Evolutionary conservation across 2,888 invertebrate genomes (phyloP).

Genomic region (Chrysina gloriosa): DNA sequence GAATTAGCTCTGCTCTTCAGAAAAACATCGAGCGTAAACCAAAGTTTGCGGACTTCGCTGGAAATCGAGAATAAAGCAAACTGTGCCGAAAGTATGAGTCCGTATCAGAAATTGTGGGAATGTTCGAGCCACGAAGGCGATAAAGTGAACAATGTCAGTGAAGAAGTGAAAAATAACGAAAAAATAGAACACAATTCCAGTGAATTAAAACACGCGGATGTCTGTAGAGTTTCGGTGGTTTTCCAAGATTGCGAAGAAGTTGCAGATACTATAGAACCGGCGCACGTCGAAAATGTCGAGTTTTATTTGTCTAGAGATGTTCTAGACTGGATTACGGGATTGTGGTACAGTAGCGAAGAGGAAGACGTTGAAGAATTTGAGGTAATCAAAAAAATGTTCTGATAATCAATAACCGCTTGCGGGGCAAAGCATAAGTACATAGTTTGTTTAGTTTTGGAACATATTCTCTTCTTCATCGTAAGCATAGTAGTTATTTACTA

Average conservation of each 20-base stretch:
- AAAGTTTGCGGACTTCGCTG: conserved; percentile 13
- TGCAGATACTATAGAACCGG: conserved; percentile 50
- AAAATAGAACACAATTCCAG: too few species aligned
- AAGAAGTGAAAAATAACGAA: background rate
- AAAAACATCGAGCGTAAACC: background rate
- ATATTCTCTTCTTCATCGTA: too few species aligned
- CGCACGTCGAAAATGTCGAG: conserved; percentile 64
- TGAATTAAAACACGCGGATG: conserved; percentile 53
- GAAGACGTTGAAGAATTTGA: conserved; percentile 68
- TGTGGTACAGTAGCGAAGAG: conserved; percentile 57
- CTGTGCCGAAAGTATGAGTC: conserved; percentile 31
- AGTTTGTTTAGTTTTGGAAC: too few species aligned
- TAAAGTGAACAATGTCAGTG: background rate
- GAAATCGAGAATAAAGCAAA: conserved; percentile 36
- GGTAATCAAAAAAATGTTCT: conserved; percentile 48
- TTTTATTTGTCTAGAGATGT: conserved; percentile 68
- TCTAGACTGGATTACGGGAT: conserved; percentile 68
- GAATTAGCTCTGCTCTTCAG: conserved; percentile 30
- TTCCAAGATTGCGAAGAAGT: conserved; percentile 53
- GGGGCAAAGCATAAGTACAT: too few species aligned
- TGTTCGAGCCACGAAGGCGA: conserved; percentile 38
- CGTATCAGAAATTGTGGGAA: conserved; percentile 55
- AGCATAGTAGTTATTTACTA: too few species aligned
- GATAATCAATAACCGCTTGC: background rate
- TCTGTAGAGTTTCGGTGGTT: conserved; percentile 54